phyloP scores from a whole-genome alignment of 2,888 invertebrate genomes.

The Quadroppia sp. region DNA sequence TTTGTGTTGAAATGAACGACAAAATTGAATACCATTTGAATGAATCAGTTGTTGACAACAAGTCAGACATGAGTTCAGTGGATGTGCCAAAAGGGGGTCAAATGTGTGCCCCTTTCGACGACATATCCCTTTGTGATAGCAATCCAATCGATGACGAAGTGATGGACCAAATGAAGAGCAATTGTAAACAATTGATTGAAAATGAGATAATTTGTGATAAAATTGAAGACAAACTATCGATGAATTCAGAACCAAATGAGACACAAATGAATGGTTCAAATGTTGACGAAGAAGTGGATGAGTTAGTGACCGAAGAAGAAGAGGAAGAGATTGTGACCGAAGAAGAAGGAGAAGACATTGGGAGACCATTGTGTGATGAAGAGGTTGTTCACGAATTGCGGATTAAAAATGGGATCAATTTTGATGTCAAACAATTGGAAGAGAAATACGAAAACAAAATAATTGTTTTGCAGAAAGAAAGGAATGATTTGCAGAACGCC shows the following conservation, averaged over 20 bases:
- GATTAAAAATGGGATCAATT: slow-evolving; percentile 26
- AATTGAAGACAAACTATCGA: slow-evolving; percentile 11
- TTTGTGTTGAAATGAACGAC: background rate
- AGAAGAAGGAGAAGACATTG: background rate
- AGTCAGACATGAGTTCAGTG: background rate
- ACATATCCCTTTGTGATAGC: slow-evolving; percentile 29
- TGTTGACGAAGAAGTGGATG: too few relatives aligned
- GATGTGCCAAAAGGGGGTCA: background rate
- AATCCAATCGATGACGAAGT: background rate
- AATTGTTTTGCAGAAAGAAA: slow-evolving; percentile 26
- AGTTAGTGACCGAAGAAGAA: too few relatives aligned
- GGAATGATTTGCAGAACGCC: slow-evolving; percentile 40
- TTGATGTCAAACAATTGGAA: slow-evolving; percentile 34
- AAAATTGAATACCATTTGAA: background rate
- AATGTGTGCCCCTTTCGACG: background rate
- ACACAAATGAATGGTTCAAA: background rate
- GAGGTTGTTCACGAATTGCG: background rate
- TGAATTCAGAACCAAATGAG: background rate
- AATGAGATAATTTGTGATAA: background rate
- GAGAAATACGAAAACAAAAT: slow-evolving; percentile 34
- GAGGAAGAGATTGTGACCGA: too few relatives aligned
- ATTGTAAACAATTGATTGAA: background rate
- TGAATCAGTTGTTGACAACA: background rate
- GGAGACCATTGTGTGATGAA: background rate
- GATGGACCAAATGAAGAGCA: background rate